Evolutionary conservation across 2,797 vertebrate genomes (phyloP).

Genomic region (Psittacula echo): DNA sequence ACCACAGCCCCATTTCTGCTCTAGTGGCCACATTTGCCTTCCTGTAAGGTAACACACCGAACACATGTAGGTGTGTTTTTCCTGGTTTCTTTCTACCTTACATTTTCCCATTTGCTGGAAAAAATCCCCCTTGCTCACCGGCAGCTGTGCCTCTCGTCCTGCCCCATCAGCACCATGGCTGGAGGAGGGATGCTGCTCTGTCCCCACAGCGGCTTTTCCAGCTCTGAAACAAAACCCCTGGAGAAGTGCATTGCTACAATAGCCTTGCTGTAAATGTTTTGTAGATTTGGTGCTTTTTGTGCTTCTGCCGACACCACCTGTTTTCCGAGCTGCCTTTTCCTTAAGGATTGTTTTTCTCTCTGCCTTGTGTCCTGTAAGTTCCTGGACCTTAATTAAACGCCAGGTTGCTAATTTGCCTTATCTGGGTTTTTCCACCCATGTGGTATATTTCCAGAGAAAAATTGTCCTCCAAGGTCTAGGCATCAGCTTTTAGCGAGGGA

Average conservation of each 20-base stretch:
- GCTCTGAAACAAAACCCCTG: not conserved
- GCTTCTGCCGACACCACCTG: not conserved
- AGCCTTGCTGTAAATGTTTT: not conserved
- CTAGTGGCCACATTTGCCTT: accelerated
- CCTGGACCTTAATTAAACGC: not conserved
- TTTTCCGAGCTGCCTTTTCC: not conserved
- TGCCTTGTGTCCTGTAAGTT: not conserved
- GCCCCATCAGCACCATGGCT: accelerated
- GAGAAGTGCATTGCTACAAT: accelerated
- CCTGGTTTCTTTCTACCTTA: not conserved
- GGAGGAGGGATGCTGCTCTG: not conserved
- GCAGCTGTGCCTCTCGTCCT: not conserved
- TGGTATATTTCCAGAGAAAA: not conserved
- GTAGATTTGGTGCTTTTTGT: not conserved
- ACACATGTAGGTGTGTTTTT: not conserved
- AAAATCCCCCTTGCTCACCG: not conserved
- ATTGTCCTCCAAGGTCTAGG: not conserved
- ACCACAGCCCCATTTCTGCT: not conserved
- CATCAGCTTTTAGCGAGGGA: not conserved
- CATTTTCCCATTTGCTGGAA: not conserved
- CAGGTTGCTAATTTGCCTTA: not conserved
- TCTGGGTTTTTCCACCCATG: not conserved
- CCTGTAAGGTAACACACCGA: too few species aligned
- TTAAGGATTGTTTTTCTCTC: not conserved
- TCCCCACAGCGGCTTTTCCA: not conserved